Evolutionary conservation across 2,113 vertebrate species (phyloP).

Genomic region (Chaetops frenatus): DNA sequence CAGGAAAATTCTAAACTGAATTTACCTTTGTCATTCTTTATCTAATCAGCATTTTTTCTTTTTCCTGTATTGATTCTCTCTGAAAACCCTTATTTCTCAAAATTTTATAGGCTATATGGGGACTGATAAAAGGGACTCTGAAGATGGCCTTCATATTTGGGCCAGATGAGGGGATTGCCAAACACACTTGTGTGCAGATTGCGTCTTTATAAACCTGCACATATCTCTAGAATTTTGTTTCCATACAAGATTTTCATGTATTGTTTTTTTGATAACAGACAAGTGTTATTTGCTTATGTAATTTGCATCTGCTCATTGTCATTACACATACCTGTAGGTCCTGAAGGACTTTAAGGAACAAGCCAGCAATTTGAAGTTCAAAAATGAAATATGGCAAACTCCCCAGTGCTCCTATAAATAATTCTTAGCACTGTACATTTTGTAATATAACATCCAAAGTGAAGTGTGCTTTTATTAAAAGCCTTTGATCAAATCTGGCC

Average conservation of each 20-base stretch:
- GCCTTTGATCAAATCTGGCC: neutral
- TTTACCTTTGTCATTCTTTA: constrained; percentile 14
- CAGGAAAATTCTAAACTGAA: neutral
- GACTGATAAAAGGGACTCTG: neutral
- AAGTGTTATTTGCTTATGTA: neutral
- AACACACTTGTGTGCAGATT: neutral
- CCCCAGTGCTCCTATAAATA: constrained; percentile 9
- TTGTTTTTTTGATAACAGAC: neutral
- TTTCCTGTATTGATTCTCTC: neutral
- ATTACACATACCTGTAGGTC: neutral
- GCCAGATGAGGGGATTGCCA: neutral
- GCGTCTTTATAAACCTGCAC: neutral
- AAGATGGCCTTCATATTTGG: neutral
- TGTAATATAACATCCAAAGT: neutral
- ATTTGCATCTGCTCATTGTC: neutral
- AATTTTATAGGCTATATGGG: neutral
- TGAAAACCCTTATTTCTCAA: neutral
- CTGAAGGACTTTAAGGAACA: neutral
- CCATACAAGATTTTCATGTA: neutral
- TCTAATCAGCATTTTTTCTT: neutral
- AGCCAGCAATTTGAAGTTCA: neutral
- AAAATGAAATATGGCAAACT: neutral
- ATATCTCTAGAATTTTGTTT: neutral
- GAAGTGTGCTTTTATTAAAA: neutral
- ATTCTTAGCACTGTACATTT: neutral